Conservation (phyloP, 2,797 vertebrate genomes). For the Acipenser ruthenus region DNA sequence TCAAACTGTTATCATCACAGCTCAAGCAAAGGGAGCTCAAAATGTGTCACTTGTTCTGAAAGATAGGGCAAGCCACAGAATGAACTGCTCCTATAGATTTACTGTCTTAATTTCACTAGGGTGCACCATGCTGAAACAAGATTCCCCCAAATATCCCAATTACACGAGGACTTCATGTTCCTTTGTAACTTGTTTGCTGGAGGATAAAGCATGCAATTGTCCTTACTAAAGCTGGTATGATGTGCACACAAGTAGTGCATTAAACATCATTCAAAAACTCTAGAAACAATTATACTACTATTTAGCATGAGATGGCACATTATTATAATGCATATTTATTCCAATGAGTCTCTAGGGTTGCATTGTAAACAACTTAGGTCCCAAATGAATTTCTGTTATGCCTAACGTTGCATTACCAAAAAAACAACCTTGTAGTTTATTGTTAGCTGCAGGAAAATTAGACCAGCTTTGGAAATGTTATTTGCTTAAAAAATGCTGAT, state of each 20-base stretch:
- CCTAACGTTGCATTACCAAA: no score
- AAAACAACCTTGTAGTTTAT: no score
- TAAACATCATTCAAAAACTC: no score
- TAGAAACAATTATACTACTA: no score
- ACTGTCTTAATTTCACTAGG: constrained; percentile 74
- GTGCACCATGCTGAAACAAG: constrained; percentile 75
- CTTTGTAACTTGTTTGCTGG: constrained; percentile 71
- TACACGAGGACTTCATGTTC: constrained; percentile 85
- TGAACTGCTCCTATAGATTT: constrained; percentile 63
- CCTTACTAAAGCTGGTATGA: constrained; percentile 29
- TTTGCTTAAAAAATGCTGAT: no score
- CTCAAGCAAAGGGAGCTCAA: constrained; percentile 63
- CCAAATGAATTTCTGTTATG: no score
- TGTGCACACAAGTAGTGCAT: constrained; percentile 18
- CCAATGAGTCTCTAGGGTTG: no score
- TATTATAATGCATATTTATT: no score
- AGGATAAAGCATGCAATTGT: constrained; percentile 75
- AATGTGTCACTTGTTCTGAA: constrained; percentile 56
- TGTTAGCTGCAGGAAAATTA: no score
- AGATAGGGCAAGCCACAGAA: constrained; percentile 49
- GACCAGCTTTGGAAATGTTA: no score
- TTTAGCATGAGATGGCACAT: no score
- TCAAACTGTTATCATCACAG: constrained; percentile 73
- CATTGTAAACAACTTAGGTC: no score
- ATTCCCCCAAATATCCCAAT: constrained; percentile 85